Evolutionary conservation across 2,797 vertebrate genomes (phyloP), one percentile per base, ranked within the genome.

Genomic region (Cetoscarus ocellatus): DNA sequence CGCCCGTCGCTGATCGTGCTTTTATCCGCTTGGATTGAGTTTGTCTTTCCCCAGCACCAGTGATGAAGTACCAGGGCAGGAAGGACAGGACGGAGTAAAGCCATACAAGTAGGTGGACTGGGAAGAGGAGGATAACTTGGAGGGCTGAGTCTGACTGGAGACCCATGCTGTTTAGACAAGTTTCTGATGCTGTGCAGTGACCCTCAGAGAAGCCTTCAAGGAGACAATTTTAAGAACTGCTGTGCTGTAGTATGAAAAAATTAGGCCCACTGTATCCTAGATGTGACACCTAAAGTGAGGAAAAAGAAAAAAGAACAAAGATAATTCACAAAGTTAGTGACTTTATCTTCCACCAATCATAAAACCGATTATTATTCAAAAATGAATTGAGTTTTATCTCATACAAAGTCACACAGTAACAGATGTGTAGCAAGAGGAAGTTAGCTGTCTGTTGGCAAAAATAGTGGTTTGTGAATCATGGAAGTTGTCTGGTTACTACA

Each of bases 41-140:
- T 89, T 93, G 95, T 93, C 88, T 97, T 84, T 96, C 90, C 84
- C 96, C 95, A 0, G 96, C 96, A 48, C 95, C 93, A 35, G 96
- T 97, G 83, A 99, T 91, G 94, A 96, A 97, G 95, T 98, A 99
- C 98, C 98, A 99, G 3, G 98, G 98, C 83, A 99, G 94, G 90
- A 99, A 99, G 87, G 97, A 95, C 81, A 99, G 84, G 70, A 94
- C 10, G 61, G 97, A 98, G 93, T 99, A 99, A 78, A 99, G 77
- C 95, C 96, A 97, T 92, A 99, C 96, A 55, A 99, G 82, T 53
- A 98, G 85, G 91, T 97, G 96, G 84, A 99, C 73, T 78, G 98
- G 98, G 77, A 98, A 88, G 77, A 99, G 94, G 69, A 98, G 87
- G 91, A 98, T 1, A 54, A 89, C 84, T 65, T 91, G 91, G 68